These are phyloP conservation scores for Drosophila mulleri DNA, from an alignment of 2,888 invertebrate genomes.

Conservation along the genomic window DNA sequence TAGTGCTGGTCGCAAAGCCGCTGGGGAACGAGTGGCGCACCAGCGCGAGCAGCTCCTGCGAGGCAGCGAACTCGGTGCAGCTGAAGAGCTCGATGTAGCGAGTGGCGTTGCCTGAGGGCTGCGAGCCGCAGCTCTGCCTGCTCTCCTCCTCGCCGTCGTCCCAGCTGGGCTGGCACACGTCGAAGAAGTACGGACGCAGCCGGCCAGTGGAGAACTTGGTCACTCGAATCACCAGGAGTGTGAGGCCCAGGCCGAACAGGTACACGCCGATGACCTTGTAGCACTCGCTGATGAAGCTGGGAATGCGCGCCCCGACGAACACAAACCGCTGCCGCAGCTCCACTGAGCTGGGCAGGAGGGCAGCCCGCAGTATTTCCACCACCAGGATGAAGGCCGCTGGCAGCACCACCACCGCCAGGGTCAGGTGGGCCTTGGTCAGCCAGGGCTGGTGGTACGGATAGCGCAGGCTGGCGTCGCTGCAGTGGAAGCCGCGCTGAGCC, in stretches of 20 bases:
- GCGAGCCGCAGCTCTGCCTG: constrained; percentile 31
- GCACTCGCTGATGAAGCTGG: constrained; percentile 79
- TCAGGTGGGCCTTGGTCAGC: constrained; percentile 75
- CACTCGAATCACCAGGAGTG: constrained; percentile 54
- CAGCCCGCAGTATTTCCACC: constrained; percentile 77
- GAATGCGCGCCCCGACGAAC: constrained; percentile 75
- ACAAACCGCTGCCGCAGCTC: constrained; percentile 68
- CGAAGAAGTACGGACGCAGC: constrained; percentile 76
- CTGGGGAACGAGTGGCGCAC: constrained; percentile 81
- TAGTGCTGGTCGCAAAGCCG: constrained; percentile 56
- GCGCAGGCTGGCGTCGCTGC: constrained; percentile 95
- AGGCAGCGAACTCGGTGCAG: constrained; percentile 71
- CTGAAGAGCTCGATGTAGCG: constrained; percentile 61
- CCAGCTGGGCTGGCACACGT: constrained; percentile 77
- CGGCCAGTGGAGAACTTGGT: constrained; percentile 69
- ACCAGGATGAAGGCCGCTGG: constrained; percentile 72
- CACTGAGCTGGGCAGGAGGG: constrained; percentile 53
- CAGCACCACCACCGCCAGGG: constrained; percentile 69
- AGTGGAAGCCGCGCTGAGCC: constrained; percentile 92
- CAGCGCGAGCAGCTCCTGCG: constrained; percentile 58
- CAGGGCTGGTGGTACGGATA: constrained; percentile 88
- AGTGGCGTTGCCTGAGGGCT: constrained; percentile 17
- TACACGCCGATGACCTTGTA: constrained; percentile 78
- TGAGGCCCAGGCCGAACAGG: constrained; percentile 75
- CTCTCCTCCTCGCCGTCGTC: constrained; percentile 37